Evolutionary conservation across 2,797 vertebrate species (phyloP), one percentile per base, ranked within the genome.

Genomic region (Philypnodon macrostomus): DNA sequence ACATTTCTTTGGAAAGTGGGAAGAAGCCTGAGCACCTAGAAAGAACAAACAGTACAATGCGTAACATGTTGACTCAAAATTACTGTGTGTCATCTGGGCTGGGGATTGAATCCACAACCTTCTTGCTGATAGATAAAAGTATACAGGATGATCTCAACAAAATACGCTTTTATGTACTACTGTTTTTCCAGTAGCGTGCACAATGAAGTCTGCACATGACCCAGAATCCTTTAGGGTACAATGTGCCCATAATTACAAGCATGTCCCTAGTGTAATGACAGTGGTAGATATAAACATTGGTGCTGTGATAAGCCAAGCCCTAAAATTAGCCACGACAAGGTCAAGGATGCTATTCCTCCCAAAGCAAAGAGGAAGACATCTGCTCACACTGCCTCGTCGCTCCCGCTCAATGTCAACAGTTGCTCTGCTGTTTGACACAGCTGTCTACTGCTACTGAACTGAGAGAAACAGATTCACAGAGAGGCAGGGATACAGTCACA

Each of bases 301-400:
- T 33, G 27, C 77, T 74, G 73, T 57, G 69, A 85, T 86, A 85
- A 85, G 81, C 78, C 48, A 13, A 58, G 69, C 60, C 62, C 84
- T 86, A 84, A 85, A 87, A 88, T 88, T 85, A 88, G 79, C 83
- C 54, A 15, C 40, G 80, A 83, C 82, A 82, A 87, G 85, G 80
- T 87, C 83, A 81, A 85, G 77, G 79, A 84, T 81, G 77, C 70
- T 17, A 62, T 76, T 76, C 75, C 73, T 82, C 75, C 81, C 73
- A 73, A 80, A 86, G 78, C 82, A 75, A 77, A 73, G 66, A 83
- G 71, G 71, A 79, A 84, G 83, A 83, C 83, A 85, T 86, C 81
- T 81, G 80, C 79, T 79, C 30, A 67, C 69, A 24, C 67, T 73
- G 77, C 77, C 75, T 74, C 72, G 75, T 86, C 86, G 75, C 80